Base-by-base conservation (phyloP, 2,888 invertebrate species). In the Acheta domesticus region DNA sequence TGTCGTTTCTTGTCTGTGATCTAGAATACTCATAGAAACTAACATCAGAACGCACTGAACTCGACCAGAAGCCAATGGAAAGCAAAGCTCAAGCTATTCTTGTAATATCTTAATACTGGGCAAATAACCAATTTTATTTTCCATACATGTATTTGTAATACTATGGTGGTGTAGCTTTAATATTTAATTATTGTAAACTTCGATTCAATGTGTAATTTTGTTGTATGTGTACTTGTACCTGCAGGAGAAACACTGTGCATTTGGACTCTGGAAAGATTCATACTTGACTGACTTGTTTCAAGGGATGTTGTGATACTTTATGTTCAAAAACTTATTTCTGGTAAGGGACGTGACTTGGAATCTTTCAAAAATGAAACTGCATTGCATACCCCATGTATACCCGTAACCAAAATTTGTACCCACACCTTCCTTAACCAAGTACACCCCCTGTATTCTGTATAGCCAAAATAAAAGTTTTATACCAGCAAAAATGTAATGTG, bases 401-500 rank as follows among this genome's bases (percentile, higher is more conserved):
- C 62, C 62, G 62, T 62, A 62, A 19, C n/a, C 76, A 76, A 75
- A 75, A 76, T 48, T 48, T 48, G 49, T 74, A 79, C n/a, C 50
- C 79, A 74, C 76, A 78, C 80, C 80, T 79, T 75, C 78, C 79
- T 80, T 79, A 79, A 80, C 80, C 78, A 79, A 48, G 62, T 80
- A 79, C 80, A 79, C 73, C 79, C 82, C 49, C 78, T 36, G 75
- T 80, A 81, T 78, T 78, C 76, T 80, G 79, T 81, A 81, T 80
- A 82, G 80, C 81, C 79, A 80, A 77, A 80, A 79, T 82, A 80
- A 80, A 77, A 80, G 80, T 82, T 82, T 82, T 82, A 80, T 82
- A 82, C 82, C 78, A 80, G 81, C 79, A 80, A 82, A 78, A 75
- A 75, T 75, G 75, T 79, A 80, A 80, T 77, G 80, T 80, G 78